These are phyloP conservation scores for Melanophora roralis DNA, from an alignment of 2,888 invertebrate genomes.

Conservation along the genomic window DNA sequence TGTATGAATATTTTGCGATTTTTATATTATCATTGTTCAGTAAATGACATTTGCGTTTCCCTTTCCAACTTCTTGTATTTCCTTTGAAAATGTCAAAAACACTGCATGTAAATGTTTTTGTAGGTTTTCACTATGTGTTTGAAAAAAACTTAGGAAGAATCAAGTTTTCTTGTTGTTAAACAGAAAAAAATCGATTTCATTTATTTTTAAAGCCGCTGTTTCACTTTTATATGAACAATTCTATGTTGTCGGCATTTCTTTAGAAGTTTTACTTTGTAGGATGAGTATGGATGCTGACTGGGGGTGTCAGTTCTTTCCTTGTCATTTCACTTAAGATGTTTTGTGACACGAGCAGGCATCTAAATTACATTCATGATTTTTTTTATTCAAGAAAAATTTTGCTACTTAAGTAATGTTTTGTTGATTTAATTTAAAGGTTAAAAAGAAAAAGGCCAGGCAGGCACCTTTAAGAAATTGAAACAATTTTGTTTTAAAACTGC, in stretches of 20 bases:
- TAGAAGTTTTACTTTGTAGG: constrained; percentile 9
- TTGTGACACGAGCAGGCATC: constrained; percentile 8
- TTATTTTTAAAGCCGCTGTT: constrained; percentile 24
- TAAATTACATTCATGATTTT: not conserved
- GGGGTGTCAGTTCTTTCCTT: not conserved
- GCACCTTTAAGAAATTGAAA: too few species aligned
- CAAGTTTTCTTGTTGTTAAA: constrained; percentile 12
- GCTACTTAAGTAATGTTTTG: too few species aligned
- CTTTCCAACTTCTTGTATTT: not conserved
- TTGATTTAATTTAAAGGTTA: too few species aligned
- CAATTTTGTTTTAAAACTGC: too few species aligned
- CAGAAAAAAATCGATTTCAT: constrained; percentile 29
- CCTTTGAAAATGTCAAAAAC: constrained; percentile 55
- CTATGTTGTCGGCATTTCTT: constrained; percentile 33
- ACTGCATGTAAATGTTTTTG: constrained; percentile 25
- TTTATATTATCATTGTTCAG: constrained; percentile 41
- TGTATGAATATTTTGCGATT: constrained; percentile 3
- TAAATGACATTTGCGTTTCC: constrained; percentile 39
- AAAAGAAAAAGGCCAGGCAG: too few species aligned
- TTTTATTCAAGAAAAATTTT: too few species aligned
- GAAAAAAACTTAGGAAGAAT: constrained; percentile 14
- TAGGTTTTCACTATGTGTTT: constrained; percentile 51
- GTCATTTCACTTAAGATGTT: constrained; percentile 13
- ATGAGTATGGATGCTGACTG: not conserved
- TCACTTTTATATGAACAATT: constrained; percentile 27